Conservation (phyloP, 2,113 vertebrate genomes). For the Pimephales promelas region DNA sequence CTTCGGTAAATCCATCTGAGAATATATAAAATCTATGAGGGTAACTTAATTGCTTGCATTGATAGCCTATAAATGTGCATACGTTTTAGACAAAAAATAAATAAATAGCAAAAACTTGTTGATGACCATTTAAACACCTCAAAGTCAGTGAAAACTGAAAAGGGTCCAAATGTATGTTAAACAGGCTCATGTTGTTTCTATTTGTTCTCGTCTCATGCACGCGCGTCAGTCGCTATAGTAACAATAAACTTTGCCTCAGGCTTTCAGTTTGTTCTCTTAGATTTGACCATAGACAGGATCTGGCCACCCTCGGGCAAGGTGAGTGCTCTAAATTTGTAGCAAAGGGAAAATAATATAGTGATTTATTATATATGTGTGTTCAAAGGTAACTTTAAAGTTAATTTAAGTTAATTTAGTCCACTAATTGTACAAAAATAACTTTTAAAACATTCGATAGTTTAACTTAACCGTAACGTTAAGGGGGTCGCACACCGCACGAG, state of each 20-base stretch:
- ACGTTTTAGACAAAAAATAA: no score
- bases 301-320: neutral
- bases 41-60: no score
- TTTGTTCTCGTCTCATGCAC: neutral
- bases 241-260: constrained; percentile 28
- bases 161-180: neutral
- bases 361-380: neutral
- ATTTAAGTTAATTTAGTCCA: neutral
- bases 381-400: neutral
- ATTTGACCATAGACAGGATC: no score
- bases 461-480: no score
- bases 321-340: neutral
- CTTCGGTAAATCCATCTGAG: no score
- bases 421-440: neutral
- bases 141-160: no score
- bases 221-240: neutral
- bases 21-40: no score
- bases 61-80: no score
- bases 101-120: no score
- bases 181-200: neutral
- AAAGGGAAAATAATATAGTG: neutral
- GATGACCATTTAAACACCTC: no score
- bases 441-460: neutral
- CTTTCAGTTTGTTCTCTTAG: constrained; percentile 7
- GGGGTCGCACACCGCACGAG: no score